Base-by-base conservation (phyloP, 30 jellyfish, hydroid and myxozoan species). In the Catostylus mosaicus region DNA sequence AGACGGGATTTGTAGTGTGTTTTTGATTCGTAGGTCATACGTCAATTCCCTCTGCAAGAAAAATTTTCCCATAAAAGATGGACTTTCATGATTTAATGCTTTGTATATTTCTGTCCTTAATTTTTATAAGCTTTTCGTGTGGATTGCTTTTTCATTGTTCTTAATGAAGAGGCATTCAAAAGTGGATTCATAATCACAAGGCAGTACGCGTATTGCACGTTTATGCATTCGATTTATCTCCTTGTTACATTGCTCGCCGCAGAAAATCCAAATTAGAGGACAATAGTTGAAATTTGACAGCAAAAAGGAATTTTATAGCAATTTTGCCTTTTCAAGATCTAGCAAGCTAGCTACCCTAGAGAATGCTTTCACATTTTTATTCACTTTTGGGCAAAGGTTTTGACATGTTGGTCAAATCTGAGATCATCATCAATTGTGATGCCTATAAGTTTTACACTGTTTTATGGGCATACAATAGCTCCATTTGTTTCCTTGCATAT, bases 261-360 rank as follows among this genome's bases (percentile, higher is more conserved):
- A 65, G 56, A 24, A 84, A 82, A 84, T 84, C 94, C 94, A 84
- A 67, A 84, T 63, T 26, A 72, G 83, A 11, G 94, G 88, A 75
- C 83, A 61, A 73, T 72, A 84, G 48, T 46, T 72, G 48, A 72
- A 59, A 62, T 84, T 73, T 29, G 94, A 57, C 83, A 71, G 60
- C 14, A 84, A 29, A 60, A 84, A 71, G 27, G 88, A 11, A 51
- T 74, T 45, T 22, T 72, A 57, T 36, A 74, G 76, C 57, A 72
- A 38, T 82, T 48, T 60, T 30, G 46, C 75, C 66, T 69, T 59
- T 43, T 70, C 57, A 14, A 59, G n/a, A 67, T 60, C 47, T 8
- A 69, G 79, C 37, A 52, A 46, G 26, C 69, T 33, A 33, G 80
- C 81, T 40, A 83, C 81, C 19, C 87, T 29, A 23, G 93, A 71